These are phyloP conservation scores for Sebastes miniatus DNA, from an alignment of 2,797 vertebrate genomes.

Conservation along the genomic window DNA sequence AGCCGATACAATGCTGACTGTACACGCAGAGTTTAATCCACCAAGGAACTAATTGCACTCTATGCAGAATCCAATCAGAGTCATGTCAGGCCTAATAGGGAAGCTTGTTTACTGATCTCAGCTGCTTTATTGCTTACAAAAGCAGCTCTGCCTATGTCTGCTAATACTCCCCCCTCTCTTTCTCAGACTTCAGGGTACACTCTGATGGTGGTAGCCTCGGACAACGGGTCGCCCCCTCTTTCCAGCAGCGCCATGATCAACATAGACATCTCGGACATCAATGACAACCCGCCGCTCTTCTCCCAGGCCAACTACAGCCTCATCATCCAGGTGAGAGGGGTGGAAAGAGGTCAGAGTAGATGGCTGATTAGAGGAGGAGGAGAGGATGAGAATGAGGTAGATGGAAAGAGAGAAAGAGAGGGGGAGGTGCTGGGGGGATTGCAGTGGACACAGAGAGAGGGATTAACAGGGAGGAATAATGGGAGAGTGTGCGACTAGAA, in stretches of 20 bases:
- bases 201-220: conserved; percentile 89
- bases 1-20: conserved; percentile 44
- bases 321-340: conserved; percentile 90
- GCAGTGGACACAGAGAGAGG: conserved; percentile 53
- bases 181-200: conserved; percentile 95
- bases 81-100: conserved; percentile 58
- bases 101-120: conserved; percentile 55
- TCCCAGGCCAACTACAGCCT: conserved; percentile 94
- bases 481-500: conserved; percentile 63
- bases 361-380: conserved; percentile 21
- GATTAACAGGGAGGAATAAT: conserved; percentile 69
- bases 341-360: background rate
- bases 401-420: conserved; percentile 23
- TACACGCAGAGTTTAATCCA: conserved; percentile 48
- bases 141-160: conserved; percentile 37
- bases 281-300: conserved; percentile 95
- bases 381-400: conserved; percentile 20
- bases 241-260: conserved; percentile 89
- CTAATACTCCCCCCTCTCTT: conserved; percentile 29
- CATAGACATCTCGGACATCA: conserved; percentile 97
- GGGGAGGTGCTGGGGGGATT: conserved; percentile 16
- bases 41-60: conserved; percentile 58
- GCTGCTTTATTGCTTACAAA: conserved; percentile 54
- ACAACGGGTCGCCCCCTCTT: conserved; percentile 87
- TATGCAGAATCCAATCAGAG: conserved; percentile 64